Base-by-base conservation (phyloP, 2,113 vertebrate species). In the Catharus fuscescens region DNA sequence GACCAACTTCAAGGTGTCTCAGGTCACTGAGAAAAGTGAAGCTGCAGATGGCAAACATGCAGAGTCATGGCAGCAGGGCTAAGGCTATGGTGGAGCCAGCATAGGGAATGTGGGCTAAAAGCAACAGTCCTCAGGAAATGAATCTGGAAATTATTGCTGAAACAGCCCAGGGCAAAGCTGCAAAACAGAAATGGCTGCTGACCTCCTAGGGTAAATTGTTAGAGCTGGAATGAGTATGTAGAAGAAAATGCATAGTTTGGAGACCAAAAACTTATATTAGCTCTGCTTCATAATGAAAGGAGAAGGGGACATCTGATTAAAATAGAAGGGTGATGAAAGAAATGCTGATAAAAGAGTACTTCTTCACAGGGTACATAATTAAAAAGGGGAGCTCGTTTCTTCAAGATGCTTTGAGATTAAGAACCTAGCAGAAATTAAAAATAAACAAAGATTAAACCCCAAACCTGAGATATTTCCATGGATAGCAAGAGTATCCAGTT, bases 131-230 rank as follows among this genome's bases (percentile, higher is more conserved):
- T 81, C 89, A 95, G 94, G 91, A 95, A 95, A 88, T 88, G 23
- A 96, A 91, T 87, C 77, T 91, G 93, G 73, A 93, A 96, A 87
- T 96, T 94, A 72, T 65, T 94, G 80, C 84, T 95, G 84, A 92
- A 96, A 94, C 50, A 90, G 91, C 89, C 86, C 66, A 62, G 62
- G 91, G 91, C 87, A 91, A 95, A 91, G 31, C 93, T 91, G 77
- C 69, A 69, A 84, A 95, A 57, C 48, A 91, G 84, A 91, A 95
- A 90, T 92, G 91, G 71, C 80, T 72, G 81, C 78, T 94, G 94
- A 85, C 91, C 65, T 91, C 84, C 80, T 82, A 61, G 77, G 54
- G 84, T 89, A 92, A 45, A 72, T 26, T 85, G 23, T 89, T 61
- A 82, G 80, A 92, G 66, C 54, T 89, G 54, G 38, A 96, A 80